These are phyloP conservation scores for Machaerirhynchus nigripectus DNA, from an alignment of 2,113 vertebrate genomes.

Conservation along the genomic window DNA sequence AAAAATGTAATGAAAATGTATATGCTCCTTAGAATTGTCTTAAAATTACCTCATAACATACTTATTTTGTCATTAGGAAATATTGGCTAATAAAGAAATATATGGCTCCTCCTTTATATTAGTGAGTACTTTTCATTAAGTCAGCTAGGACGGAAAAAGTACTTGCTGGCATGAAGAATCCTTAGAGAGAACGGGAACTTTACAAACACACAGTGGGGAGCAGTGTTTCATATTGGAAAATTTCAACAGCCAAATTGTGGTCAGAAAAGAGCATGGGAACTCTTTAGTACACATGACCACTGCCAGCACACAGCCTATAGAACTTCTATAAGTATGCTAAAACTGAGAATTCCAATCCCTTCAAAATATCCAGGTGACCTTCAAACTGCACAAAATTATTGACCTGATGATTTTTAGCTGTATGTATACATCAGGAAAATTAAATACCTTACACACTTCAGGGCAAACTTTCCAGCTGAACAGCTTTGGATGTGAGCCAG, in stretches of 20 bases:
- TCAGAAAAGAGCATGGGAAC: not conserved
- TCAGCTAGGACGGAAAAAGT: not conserved
- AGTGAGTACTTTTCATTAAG: not conserved
- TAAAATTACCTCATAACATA: not conserved
- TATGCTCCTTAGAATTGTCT: not conserved
- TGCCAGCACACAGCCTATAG: not conserved
- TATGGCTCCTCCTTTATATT: not conserved
- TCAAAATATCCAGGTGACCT: not conserved
- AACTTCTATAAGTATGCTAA: not conserved
- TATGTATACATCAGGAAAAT: not conserved
- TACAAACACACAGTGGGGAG: not conserved
- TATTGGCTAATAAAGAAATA: not conserved
- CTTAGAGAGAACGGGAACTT: not conserved
- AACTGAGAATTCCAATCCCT: not conserved
- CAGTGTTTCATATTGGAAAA: not conserved
- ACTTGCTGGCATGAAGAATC: not conserved
- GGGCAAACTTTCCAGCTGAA: not conserved
- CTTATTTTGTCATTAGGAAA: not conserved
- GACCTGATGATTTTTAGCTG: not conserved
- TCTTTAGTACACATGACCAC: not conserved
- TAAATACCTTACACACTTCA: not conserved
- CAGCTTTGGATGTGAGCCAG: not conserved
- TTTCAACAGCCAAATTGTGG: not conserved
- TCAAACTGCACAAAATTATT: not conserved
- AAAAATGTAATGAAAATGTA: not conserved